Conservation (phyloP, 2,888 invertebrate species). For the Drosophila falleni region DNA sequence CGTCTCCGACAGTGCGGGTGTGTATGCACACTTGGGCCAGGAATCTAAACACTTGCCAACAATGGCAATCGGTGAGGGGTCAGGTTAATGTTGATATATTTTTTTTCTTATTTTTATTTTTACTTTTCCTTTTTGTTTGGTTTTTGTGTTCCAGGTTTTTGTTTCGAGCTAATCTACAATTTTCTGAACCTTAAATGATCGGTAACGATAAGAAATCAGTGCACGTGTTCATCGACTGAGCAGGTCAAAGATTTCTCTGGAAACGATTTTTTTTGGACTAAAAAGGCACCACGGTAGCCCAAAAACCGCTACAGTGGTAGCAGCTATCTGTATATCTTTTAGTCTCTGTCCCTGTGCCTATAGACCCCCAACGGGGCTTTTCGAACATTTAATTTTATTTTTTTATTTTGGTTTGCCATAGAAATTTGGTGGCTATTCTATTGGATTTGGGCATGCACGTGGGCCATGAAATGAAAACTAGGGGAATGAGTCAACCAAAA, state of each 20-base stretch:
- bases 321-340: conserved; percentile 49
- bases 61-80: conserved; percentile 63
- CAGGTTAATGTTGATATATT: conserved; percentile 69
- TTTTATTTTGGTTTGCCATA: conserved; percentile 62
- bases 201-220: conserved; percentile 72
- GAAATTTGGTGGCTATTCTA: conserved; percentile 61
- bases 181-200: conserved; percentile 70
- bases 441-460: conserved; percentile 70
- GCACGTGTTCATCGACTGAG: conserved; percentile 69
- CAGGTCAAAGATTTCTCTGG: conserved; percentile 61
- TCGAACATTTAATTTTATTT: conserved; percentile 26
- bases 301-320: conserved; percentile 56
- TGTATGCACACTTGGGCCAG: conserved; percentile 52
- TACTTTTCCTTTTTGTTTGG: conserved; percentile 28
- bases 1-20: conserved; percentile 36
- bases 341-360: conserved; percentile 18
- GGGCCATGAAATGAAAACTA: conserved; percentile 54
- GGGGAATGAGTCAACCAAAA: conserved; percentile 70
- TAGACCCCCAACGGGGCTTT: conserved; percentile 69
- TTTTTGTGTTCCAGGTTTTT: conserved; percentile 44
- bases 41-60: conserved; percentile 57
- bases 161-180: conserved; percentile 65
- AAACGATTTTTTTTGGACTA: conserved; percentile 46
- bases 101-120: conserved; percentile 38
- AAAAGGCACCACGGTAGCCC: conserved; percentile 67